Evolutionary conservation across 1,140 invertebrate species (phyloP).

Genomic region (Monochamus saltuarius): DNA sequence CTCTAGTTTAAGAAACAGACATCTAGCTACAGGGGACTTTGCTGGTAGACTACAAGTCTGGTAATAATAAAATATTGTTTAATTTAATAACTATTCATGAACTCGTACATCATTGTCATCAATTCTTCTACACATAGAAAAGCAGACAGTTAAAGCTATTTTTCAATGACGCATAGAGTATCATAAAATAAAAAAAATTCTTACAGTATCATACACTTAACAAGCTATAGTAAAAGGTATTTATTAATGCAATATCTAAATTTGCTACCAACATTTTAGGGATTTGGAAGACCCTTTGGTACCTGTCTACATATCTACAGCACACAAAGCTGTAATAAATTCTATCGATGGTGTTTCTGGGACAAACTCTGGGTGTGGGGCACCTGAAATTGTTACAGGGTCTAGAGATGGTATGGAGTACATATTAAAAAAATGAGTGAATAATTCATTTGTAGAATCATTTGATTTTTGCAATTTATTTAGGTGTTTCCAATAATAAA

Average conservation of each 20-base stretch:
- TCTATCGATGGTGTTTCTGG: slow-evolving; percentile 92
- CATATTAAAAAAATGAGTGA: not conserved
- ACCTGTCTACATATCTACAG: slow-evolving; percentile 80
- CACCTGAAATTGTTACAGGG: slow-evolving; percentile 92
- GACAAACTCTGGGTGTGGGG: slow-evolving; percentile 76
- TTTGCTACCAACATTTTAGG: too few species aligned
- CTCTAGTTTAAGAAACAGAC: slow-evolving; percentile 72
- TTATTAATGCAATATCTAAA: too few species aligned
- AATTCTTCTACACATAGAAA: not conserved
- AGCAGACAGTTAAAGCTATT: not conserved
- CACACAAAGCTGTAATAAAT: slow-evolving; percentile 89
- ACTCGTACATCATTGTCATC: not conserved
- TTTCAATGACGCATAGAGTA: too few species aligned
- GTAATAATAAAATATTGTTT: slow-evolving; percentile 51
- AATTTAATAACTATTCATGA: not conserved
- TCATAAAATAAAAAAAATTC: too few species aligned
- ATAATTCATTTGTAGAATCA: too few species aligned
- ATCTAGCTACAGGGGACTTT: slow-evolving; percentile 90
- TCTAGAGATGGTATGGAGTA: slow-evolving; percentile 83
- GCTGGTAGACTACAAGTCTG: slow-evolving; percentile 83
- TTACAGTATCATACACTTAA: too few species aligned
- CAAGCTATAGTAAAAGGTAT: too few species aligned
- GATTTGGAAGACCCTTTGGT: slow-evolving; percentile 75
- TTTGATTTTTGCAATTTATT: too few species aligned
- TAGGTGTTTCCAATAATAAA: too few species aligned